A percentile compares a stretch with the other conserved stretches of the same genome.
Conservation (phyloP, 1,140 invertebrate genomes). For the Metopolophium dirhodum region DNA sequence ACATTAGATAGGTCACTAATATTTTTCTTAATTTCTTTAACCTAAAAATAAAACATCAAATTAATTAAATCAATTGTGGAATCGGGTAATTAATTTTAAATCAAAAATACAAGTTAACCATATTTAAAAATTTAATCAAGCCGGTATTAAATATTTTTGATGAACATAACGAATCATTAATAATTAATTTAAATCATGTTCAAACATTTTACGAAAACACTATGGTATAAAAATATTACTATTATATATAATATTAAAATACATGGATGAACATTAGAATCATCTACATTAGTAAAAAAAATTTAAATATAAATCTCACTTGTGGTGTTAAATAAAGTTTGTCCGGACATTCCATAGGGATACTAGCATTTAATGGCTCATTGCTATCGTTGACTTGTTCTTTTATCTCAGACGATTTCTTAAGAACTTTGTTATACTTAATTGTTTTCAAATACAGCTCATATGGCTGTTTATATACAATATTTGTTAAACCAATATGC, state of each 20-base stretch:
- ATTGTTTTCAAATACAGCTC: conserved; percentile 38
- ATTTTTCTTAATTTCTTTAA: background rate
- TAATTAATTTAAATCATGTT: background rate
- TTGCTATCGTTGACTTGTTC: background rate
- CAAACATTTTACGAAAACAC: background rate
- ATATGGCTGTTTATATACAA: conserved; percentile 42
- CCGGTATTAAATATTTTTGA: background rate
- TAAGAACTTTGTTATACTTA: conserved; percentile 22
- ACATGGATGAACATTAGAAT: background rate
- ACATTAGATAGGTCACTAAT: background rate
- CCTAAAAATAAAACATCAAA: conserved; percentile 21
- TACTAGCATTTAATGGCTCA: background rate
- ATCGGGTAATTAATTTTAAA: no score
- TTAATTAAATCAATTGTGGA: background rate
- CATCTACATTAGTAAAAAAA: no score
- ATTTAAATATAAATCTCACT: background rate
- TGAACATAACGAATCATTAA: background rate
- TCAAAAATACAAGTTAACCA: no score
- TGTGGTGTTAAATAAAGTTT: conserved; percentile 27
- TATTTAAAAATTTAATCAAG: no score
- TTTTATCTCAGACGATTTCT: background rate
- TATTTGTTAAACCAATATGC: conserved; percentile 11
- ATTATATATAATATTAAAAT: background rate
- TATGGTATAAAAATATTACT: background rate
- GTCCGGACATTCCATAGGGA: conserved; percentile 33